Evolutionary conservation across 2,888 invertebrate species (phyloP), one percentile per base, ranked within the genome.

Genomic region (Eudasyphora cyanicolor): DNA sequence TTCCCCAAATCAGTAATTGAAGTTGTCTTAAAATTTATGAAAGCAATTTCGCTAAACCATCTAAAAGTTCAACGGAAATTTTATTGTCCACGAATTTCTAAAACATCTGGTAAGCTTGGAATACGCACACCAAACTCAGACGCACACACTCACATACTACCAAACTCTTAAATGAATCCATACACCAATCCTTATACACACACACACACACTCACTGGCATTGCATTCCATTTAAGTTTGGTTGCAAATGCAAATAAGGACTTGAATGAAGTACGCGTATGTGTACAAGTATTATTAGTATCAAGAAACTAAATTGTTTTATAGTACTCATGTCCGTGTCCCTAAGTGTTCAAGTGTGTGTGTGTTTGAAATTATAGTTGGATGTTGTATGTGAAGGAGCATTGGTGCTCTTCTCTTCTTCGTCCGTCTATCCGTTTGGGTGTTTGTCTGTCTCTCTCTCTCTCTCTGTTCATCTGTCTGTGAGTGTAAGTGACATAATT

Each of bases 401-500:
- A 17, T 29, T 19, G 8, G 64, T 67, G 71, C 17, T n/a, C n/a
- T n/a, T n/a, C n/a, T n/a, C n/a, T n/a, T n/a, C n/a, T n/a, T n/a
- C n/a, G n/a, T n/a, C n/a, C 17, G 64, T 17, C 1, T 64, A 17
- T n/a, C 7, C 4, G 19, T 35, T 8, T 64, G 64, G 12, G 35
- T 42, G 27, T 42, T 8, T 19, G 19, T 42, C 12, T 3, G 12
- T 67, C 10, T 49, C n/a, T 1, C 10, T 35, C 45, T 21, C 19
- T 79, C 42, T 14, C 10, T 49, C 27, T 76, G 27, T 64, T 57
- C 14, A n/a, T n/a, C 8, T 70, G 69, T 51, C 14, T 73, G 21
- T 42, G 73, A 27, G 60, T 79, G 78, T 78, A 75, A 78, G 80
- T 84, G 84, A 81, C 84, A 84, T 84, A 84, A 84, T 84, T 84